Evolutionary conservation across 1,140 invertebrate genomes (phyloP).

Genomic region (Cydia splendana): DNA sequence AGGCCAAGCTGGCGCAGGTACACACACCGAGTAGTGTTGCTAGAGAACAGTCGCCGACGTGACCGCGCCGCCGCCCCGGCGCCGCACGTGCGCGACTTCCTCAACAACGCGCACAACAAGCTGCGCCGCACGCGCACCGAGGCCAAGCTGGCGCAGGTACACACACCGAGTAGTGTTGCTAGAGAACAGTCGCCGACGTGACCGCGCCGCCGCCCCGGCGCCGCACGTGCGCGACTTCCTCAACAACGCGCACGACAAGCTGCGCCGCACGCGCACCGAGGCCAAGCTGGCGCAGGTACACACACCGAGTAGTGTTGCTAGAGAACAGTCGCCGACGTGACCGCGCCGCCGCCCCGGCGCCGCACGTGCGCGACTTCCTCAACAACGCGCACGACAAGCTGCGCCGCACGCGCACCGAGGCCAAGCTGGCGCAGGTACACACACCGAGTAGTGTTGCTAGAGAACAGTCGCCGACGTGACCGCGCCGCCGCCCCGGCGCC

Average conservation of each 20-base stretch:
- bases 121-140: slow-evolving; percentile 90
- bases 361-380: slow-evolving; percentile 16
- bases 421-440: slow-evolving; percentile 68
- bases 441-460: too few relatives aligned
- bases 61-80: slow-evolving; percentile 76
- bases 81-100: slow-evolving; percentile 10
- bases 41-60: too few relatives aligned
- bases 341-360: slow-evolving; percentile 71
- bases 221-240: slow-evolving; percentile 16
- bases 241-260: slow-evolving; percentile 88
- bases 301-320: too few relatives aligned
- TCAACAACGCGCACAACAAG: slow-evolving; percentile 87
- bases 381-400: slow-evolving; percentile 90
- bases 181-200: too few relatives aligned
- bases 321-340: slow-evolving; percentile 38
- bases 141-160: slow-evolving; percentile 70
- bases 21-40: too few relatives aligned
- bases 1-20: slow-evolving; percentile 79
- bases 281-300: slow-evolving; percentile 70
- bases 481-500: slow-evolving; percentile 62
- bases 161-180: too few relatives aligned
- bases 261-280: slow-evolving; percentile 90
- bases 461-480: slow-evolving; percentile 48
- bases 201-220: slow-evolving; percentile 76
- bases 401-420: slow-evolving; percentile 88